Evolutionary conservation across 2,888 invertebrate species (phyloP).

Genomic region (Tachina fera): DNA sequence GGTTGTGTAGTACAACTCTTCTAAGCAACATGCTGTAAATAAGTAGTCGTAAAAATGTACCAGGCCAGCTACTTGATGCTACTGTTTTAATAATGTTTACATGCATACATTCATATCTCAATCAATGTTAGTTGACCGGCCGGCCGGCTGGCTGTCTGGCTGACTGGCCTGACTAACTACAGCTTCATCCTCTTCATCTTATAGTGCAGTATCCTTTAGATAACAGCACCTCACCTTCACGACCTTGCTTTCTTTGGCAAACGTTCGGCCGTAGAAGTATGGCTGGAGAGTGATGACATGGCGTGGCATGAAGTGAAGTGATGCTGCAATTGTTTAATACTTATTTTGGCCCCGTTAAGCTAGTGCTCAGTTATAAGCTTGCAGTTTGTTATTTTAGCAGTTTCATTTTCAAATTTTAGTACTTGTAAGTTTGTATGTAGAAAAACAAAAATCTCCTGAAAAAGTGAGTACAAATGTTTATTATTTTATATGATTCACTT

Average conservation of each 20-base stretch:
- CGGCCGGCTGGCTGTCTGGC: conserved; percentile 13
- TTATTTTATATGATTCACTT: conserved; percentile 57
- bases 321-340: conserved; percentile 53
- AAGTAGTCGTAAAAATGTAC: conserved; percentile 62
- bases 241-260: conserved; percentile 73
- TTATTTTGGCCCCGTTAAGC: conserved; percentile 59
- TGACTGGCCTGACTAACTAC: conserved; percentile 5
- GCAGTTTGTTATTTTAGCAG: conserved; percentile 27
- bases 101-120: conserved; percentile 73
- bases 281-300: conserved; percentile 23
- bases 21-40: conserved; percentile 62
- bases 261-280: conserved; percentile 9
- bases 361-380: conserved; percentile 54
- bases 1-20: conserved; percentile 31
- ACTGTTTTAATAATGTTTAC: conserved; percentile 74
- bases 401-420: conserved; percentile 57
- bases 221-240: conserved; percentile 75
- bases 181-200: conserved; percentile 50
- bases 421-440: conserved; percentile 45
- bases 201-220: conserved; percentile 54
- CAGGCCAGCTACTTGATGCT: conserved; percentile 68
- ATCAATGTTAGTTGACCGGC: conserved; percentile 65
- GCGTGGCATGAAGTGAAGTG: conserved; percentile 8
- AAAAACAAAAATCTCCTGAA: conserved; percentile 9
- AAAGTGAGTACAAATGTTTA: conserved; percentile 48